Evolutionary conservation across 2,888 invertebrate species (phyloP).

Genomic region (Lithophane socia): DNA sequence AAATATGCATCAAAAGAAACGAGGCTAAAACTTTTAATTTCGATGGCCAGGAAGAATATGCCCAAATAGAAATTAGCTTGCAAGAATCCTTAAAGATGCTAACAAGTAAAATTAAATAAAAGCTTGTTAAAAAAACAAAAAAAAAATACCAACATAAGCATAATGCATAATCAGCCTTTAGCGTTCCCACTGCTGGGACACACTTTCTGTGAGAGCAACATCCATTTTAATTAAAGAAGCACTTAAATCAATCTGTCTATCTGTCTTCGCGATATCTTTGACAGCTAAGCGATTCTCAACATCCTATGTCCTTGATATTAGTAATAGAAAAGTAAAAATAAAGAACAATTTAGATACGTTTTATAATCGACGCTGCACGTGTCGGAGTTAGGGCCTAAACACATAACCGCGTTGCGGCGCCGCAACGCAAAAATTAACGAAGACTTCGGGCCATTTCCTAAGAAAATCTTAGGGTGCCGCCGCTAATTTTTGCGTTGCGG

Average conservation of each 20-base stretch:
- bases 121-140: neutral
- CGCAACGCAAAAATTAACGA: too few species aligned
- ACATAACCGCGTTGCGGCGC: too few species aligned
- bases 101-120: neutral
- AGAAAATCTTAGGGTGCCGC: too few species aligned
- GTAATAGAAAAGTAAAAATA: conserved; percentile 8
- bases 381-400: too few species aligned
- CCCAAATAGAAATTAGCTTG: neutral
- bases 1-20: neutral
- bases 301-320: neutral
- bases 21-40: neutral
- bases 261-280: neutral
- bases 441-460: too few species aligned
- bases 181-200: too few species aligned
- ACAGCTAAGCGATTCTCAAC: neutral
- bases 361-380: neutral
- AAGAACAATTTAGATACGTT: conserved; percentile 11
- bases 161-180: too few species aligned
- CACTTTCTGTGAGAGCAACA: too few species aligned
- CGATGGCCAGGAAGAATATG: too few species aligned
- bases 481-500: too few species aligned
- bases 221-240: neutral
- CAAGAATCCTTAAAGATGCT: neutral
- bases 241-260: neutral
- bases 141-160: neutral